Percentiles rank a stretch among this genome's conserved stretches.
Evolutionary conservation across 2,797 vertebrate genomes (phyloP).

Genomic region (Phyllotis vaccarum): DNA sequence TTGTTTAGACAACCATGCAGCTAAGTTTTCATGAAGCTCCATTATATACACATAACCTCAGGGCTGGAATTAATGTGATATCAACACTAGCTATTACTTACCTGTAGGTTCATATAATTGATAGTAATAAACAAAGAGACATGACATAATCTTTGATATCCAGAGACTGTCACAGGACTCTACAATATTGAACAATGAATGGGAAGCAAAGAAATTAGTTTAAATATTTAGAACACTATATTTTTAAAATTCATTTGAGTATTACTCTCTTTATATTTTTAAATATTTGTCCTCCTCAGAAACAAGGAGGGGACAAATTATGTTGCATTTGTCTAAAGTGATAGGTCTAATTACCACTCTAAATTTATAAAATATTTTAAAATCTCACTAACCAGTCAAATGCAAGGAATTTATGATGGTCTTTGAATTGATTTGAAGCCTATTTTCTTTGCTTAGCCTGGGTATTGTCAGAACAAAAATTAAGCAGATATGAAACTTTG

Average conservation of each 20-base stretch:
- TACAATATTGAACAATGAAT: constrained; percentile 87
- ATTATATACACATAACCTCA: neutral
- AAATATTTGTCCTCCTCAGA: constrained; percentile 88
- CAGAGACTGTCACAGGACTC: constrained; percentile 73
- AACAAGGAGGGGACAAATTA: constrained; percentile 87
- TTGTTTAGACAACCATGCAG: neutral
- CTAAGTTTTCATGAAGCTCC: neutral
- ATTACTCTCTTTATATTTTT: constrained; percentile 86
- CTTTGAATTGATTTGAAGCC: constrained; percentile 85
- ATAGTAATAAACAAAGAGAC: constrained; percentile 77
- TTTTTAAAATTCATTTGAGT: constrained; percentile 78
- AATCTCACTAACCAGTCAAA: constrained; percentile 86
- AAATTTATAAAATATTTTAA: constrained; percentile 87
- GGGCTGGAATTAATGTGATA: neutral
- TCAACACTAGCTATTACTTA: constrained; percentile 68
- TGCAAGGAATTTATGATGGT: constrained; percentile 83
- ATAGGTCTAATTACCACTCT: constrained; percentile 87
- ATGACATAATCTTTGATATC: constrained; percentile 66
- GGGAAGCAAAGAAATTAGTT: constrained; percentile 83
- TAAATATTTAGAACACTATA: constrained; percentile 85
- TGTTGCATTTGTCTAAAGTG: constrained; percentile 87
- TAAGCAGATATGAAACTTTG: constrained; percentile 6
- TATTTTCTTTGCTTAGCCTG: constrained; percentile 53
- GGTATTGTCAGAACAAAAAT: neutral
- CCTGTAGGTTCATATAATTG: constrained; percentile 69